Evolutionary conservation across 2,797 vertebrate genomes (phyloP), one percentile per base, ranked within the genome.

Genomic region (Anguilla pacifica): DNA sequence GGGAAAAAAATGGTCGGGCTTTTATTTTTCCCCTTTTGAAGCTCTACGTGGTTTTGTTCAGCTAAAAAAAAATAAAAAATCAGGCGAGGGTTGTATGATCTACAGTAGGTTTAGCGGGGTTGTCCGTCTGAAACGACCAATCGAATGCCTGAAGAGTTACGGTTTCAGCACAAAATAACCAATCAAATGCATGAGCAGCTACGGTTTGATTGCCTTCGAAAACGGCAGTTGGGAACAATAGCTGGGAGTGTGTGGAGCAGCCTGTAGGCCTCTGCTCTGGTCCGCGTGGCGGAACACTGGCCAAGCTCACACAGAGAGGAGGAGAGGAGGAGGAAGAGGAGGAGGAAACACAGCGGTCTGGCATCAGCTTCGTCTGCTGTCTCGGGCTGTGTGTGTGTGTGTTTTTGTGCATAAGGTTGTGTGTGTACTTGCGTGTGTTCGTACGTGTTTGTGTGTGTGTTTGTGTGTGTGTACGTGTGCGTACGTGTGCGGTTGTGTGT

Each of bases 151-250:
- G 77, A 49, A 77, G 0, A 11, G 77, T 49, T 81, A 81, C 43
- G 43, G 17, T 25, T 2, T 17, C 77, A 25, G 43, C 4, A 17
- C 77, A 22, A 49, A 81, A 81, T 49, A 49, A 81, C 77, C 77
- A 81, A 81, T 81, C 77, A 46, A 49, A 81, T 49, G 77, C 77
- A 49, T 81, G 77, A n/a, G 43, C 77, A n/a, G 77, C n/a, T 81
- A 81, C 77, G 49, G 39, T 49, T 3, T 49, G 77, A 46, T 46
- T 46, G 43, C 43, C 4, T 49, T 49, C 49, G 39, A 46, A n/a
- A 81, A 10, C 19, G 49, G 13, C 19, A 81, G 39, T 49, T 46
- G 43, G 25, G 77, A 49, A 81, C 77, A 49, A 81, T 7, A 49
- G 43, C 0, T 2, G 35, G 11, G 72, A 35, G 13, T 46, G 49